phyloP scores from a whole-genome alignment of 2,797 vertebrate genomes.

The Buphagus erythrorhynchus region DNA sequence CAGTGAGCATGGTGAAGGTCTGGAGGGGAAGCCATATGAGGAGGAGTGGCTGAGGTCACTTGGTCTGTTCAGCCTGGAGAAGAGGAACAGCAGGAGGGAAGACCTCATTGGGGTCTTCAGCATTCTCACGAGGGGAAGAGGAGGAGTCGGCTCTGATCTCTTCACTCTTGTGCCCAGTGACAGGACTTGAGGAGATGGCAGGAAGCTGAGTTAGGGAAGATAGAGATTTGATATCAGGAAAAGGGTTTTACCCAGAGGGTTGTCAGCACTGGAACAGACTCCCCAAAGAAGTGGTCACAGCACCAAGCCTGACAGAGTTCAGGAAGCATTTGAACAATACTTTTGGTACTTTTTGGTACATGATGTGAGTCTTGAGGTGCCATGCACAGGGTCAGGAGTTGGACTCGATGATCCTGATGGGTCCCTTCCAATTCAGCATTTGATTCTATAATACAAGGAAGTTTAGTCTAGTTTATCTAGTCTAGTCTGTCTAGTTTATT shows the following conservation, averaged over 20 bases:
- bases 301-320: neutral
- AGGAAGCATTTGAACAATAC: neutral
- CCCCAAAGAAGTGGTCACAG: neutral
- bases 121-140: neutral
- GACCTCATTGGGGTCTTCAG: neutral
- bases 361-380: neutral
- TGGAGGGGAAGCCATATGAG: fast-evolving
- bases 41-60: neutral
- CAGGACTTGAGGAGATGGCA: neutral
- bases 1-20: neutral
- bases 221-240: neutral
- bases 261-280: neutral
- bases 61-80: neutral
- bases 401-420: fast-evolving
- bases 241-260: neutral
- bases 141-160: neutral
- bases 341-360: neutral
- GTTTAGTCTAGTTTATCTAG: too few relatives aligned
- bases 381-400: neutral
- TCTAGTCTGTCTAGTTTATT: neutral
- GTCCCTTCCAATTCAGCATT: neutral
- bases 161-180: neutral
- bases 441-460: neutral
- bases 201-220: neutral
- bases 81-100: neutral